These are phyloP conservation scores for Spilosoma lubricipeda DNA, from an alignment of 2,888 invertebrate genomes.

Conservation along the genomic window DNA sequence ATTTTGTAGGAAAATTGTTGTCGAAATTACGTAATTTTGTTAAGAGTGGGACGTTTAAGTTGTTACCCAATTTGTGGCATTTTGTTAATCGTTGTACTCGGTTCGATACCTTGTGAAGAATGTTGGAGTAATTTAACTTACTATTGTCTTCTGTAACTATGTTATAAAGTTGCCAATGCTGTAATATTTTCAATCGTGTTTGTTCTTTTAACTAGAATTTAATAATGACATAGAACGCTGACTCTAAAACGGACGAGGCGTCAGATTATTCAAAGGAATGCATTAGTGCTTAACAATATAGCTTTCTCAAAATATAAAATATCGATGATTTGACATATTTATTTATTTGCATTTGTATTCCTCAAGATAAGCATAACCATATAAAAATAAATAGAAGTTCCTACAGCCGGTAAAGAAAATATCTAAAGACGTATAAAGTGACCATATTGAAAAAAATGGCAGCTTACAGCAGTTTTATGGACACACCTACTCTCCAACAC, in stretches of 20 bases:
- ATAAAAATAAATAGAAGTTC: too few relatives aligned
- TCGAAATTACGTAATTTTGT: constrained; percentile 65
- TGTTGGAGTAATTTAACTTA: constrained; percentile 11
- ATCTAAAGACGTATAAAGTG: too few relatives aligned
- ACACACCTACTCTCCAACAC: too few relatives aligned
- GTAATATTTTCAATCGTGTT: not conserved
- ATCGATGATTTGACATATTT: not conserved
- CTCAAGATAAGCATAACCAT: too few relatives aligned
- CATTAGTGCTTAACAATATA: too few relatives aligned
- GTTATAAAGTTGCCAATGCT: not conserved
- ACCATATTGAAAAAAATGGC: too few relatives aligned
- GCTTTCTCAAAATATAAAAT: too few relatives aligned
- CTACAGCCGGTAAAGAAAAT: too few relatives aligned
- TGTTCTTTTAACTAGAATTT: not conserved
- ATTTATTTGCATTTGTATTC: not conserved
- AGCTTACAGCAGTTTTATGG: too few relatives aligned
- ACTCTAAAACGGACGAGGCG: not conserved
- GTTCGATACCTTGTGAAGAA: constrained; percentile 44
- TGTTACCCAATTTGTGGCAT: constrained; percentile 54
- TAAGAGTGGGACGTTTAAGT: constrained; percentile 55
- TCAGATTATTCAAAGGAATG: too few relatives aligned
- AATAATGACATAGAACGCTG: not conserved
- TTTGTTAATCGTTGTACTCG: constrained; percentile 44
- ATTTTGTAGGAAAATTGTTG: constrained; percentile 73
- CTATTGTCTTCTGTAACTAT: constrained; percentile 10